Conservation (phyloP, 2,888 invertebrate genomes). For the Luffia ferchaultella region DNA sequence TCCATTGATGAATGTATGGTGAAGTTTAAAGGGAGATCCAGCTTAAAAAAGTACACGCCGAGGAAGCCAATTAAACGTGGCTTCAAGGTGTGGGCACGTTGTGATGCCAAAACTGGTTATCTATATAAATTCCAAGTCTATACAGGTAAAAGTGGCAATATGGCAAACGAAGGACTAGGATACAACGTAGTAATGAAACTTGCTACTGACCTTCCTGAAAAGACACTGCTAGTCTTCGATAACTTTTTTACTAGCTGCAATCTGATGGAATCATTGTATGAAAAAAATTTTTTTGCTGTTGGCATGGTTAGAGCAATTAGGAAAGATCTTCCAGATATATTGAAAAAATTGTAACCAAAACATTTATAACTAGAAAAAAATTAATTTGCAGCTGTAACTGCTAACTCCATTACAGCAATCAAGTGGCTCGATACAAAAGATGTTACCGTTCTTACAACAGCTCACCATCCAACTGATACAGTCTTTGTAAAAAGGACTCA, state of each 20-base stretch:
- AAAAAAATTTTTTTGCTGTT: constrained; percentile 4
- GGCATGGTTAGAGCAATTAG: constrained; percentile 3
- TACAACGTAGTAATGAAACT: constrained; percentile 9
- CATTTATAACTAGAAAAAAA: constrained; percentile 7
- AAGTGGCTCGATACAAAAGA: constrained; percentile 14
- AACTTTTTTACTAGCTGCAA: constrained; percentile 7
- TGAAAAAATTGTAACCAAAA: constrained; percentile 10
- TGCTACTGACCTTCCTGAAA: constrained; percentile 3
- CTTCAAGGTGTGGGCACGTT: constrained; percentile 3
- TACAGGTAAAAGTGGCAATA: constrained; percentile 1
- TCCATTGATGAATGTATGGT: constrained; percentile 22
- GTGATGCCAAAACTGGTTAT: constrained; percentile 8
- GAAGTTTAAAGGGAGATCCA: constrained; percentile 20
- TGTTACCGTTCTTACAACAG: constrained; percentile 12
- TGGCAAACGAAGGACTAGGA: constrained; percentile 6
- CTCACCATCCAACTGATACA: constrained; percentile 10
- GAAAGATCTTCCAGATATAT: constrained; percentile 9
- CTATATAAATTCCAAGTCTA: constrained; percentile 3
- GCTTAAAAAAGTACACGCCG: constrained; percentile 21
- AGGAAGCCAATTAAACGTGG: constrained; percentile 14
- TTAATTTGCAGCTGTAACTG: constrained; percentile 8
- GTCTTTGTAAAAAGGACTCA: constrained; percentile 11
- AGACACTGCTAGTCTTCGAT: constrained; percentile 6
- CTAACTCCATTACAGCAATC: constrained; percentile 8
- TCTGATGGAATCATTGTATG: constrained; percentile 3